Evolutionary conservation across 2,888 invertebrate genomes (phyloP), one percentile per base, ranked within the genome.

Genomic region (Gastracanthus pulcherrimus): DNA sequence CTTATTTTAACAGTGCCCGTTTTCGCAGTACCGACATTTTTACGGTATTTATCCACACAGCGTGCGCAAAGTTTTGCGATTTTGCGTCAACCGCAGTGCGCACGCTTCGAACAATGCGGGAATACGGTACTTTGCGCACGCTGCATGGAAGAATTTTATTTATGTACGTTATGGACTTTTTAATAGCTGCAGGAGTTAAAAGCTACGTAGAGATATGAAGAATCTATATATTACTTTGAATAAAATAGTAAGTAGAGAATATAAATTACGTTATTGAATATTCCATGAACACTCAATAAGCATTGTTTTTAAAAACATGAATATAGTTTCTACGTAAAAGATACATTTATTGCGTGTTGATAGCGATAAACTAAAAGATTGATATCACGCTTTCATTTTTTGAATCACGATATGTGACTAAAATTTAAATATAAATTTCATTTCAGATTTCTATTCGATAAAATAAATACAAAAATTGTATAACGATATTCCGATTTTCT

Each of bases 291-390:
- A 16, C 48, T 69, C 31, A 51, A 69, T 19, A 19, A 51, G n/a
- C 3, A 48, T 48, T 48, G 34, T 48, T 9, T 69, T 48, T 31
- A 3, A 51, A 34, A n/a, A n/a, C n/a, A n/a, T 45, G 45, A 16
- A n/a, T 7, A 13, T 3, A 5, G 2, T 45, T 55, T 55, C 34
- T 19, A 26, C 38, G 38, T 0, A 0, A n/a, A 38, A 58, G 16
- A 9, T 19, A 7, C n/a, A 41, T 29, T 75, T 38, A 51, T 64
- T 38, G 48, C 62, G 64, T 75, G 74, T 41, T 64, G 9, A 51
- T 75, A 34, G 48, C 55, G 76, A 76, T 66, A 36, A 75, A 26
- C n/a, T 38, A n/a, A 2, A 67, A 66, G 38, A 76, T 76, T 55
- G 76, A 76, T 66, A 26, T 58, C 36, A 23, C 36, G 34, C 38